phyloP scores from a whole-genome alignment of 1,140 invertebrate species.

The Bilobella aurantiaca region DNA sequence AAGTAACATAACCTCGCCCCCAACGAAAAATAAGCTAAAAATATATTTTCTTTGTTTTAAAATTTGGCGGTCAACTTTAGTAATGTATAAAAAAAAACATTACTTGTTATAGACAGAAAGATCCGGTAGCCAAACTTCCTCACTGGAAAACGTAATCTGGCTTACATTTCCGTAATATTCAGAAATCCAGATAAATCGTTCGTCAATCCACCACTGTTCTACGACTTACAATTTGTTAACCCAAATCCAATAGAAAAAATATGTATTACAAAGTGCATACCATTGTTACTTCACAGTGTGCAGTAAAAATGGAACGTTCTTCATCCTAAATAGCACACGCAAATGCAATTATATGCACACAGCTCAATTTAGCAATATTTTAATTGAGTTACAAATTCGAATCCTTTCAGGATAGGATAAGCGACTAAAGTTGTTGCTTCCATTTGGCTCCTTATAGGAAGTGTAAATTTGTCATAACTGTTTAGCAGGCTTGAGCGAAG shows the following conservation, averaged over 20 bases:
- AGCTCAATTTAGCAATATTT: background rate
- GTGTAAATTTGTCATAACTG: slow-evolving; percentile 24
- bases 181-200: slow-evolving; percentile 40
- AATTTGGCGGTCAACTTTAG: too few species aligned
- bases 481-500: slow-evolving; percentile 16
- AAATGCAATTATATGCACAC: too few species aligned
- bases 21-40: too few species aligned
- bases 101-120: slow-evolving; percentile 43
- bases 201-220: slow-evolving; percentile 40
- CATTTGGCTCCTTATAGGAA: slow-evolving; percentile 20
- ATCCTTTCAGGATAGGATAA: slow-evolving; percentile 17
- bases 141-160: slow-evolving; percentile 38
- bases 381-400: slow-evolving; percentile 29
- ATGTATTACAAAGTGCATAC: slow-evolving; percentile 21
- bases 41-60: too few species aligned
- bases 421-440: slow-evolving; percentile 22
- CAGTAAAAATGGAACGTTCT: slow-evolving; percentile 16
- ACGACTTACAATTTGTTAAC: background rate
- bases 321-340: too few species aligned
- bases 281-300: slow-evolving; percentile 25
- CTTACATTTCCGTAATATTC: slow-evolving; percentile 38
- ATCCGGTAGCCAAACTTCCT: slow-evolving; percentile 42
- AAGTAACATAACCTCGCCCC: too few species aligned
- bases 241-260: too few species aligned
- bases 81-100: slow-evolving; percentile 3